Base-by-base conservation (phyloP, 2,888 invertebrate genomes). In the Caenorhabditis sp. region DNA sequence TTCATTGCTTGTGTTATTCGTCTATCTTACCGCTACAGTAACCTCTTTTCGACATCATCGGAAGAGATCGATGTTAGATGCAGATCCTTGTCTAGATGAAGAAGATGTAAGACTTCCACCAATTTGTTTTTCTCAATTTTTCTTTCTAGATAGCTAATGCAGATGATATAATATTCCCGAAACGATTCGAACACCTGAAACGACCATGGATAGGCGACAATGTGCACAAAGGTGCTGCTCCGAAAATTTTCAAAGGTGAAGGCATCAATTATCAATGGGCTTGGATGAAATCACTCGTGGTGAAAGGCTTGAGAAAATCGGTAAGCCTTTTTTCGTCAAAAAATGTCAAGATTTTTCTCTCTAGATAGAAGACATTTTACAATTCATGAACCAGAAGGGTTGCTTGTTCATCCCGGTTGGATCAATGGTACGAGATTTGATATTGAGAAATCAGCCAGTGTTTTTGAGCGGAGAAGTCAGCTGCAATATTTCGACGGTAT, bases 231-330 rank as follows among this genome's bases (percentile, higher is more conserved):
- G 3, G 2, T 43, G 12, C 43, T 43, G 12, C 43, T 17, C 43
- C 43, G 14, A 43, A 43, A 43, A 17, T 77, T 17, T 72, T 55
- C n/a, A 59, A 49, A 14, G 74, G 77, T 21, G 36, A 58, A 4
- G 77, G 76, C 4, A 51, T 79, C 8, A 54, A 64, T 10, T 79
- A 76, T 57, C 77, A 77, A 24, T 79, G 79, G 79, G 64, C 58
- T 17, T 79, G 79, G 79, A 64, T 76, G 59, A 77, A 76, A 55
- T 58, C 69, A 26, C 55, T 79, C 8, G 23, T 24, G 0, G 62
- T 79, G 21, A 61, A 72, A 27, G 77, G 77, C 65, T 27, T 76
- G 19, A 58, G 19, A 3, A 65, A 61, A 37, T 50, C 61, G 14
- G 66, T 55, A 19, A 62, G 62, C 14, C 51, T 69, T 21, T 57